Evolutionary conservation across 2,797 vertebrate species (phyloP).

Genomic region (Malurus leucopterus): DNA sequence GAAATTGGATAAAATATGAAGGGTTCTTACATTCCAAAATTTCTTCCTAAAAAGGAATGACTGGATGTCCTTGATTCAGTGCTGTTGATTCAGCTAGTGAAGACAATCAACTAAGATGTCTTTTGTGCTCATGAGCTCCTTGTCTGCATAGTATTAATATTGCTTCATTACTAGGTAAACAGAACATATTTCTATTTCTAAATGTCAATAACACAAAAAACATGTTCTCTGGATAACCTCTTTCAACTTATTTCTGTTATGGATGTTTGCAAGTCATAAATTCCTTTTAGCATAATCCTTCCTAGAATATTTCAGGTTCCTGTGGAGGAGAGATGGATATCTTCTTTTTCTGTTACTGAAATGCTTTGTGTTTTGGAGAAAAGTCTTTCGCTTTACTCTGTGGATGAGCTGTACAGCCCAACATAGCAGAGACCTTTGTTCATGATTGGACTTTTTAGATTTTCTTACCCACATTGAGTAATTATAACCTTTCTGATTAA

Average conservation of each 20-base stretch:
- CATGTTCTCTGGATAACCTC: background rate
- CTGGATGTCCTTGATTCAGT: conserved; percentile 35
- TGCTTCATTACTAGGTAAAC: background rate
- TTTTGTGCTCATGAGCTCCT: conserved; percentile 46
- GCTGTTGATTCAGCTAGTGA: conserved; percentile 30
- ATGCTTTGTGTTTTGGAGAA: background rate
- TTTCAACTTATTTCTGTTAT: background rate
- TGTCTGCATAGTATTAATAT: conserved; percentile 49
- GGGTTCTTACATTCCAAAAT: background rate
- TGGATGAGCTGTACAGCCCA: background rate
- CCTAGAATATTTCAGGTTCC: background rate
- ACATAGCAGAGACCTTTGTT: background rate
- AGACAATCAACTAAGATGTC: conserved; percentile 40
- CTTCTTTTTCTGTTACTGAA: background rate
- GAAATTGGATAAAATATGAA: background rate
- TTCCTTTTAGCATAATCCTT: background rate
- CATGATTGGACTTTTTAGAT: background rate
- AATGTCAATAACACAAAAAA: background rate
- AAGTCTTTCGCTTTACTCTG: background rate
- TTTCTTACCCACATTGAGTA: background rate
- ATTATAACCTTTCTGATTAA: background rate
- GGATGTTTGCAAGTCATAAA: background rate
- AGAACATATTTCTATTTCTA: background rate
- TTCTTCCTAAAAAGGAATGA: conserved; percentile 23
- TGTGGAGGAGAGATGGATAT: background rate